These are phyloP conservation scores for Prosapia bicincta DNA, from an alignment of 2,888 invertebrate genomes.

Conservation along the genomic window DNA sequence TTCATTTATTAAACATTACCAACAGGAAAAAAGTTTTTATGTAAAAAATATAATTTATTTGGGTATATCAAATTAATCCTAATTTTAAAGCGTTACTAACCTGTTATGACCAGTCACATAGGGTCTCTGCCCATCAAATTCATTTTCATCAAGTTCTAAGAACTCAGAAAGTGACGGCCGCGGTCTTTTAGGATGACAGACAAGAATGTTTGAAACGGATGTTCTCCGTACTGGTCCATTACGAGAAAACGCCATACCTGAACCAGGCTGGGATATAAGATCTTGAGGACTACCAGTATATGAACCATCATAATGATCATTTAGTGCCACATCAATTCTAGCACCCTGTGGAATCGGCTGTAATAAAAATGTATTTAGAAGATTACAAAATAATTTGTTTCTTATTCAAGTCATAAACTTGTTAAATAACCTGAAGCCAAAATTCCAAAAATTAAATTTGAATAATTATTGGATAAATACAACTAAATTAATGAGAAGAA, in stretches of 20 bases:
- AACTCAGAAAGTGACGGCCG: conserved; percentile 80
- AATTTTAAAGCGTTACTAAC: no score
- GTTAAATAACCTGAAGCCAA: no score
- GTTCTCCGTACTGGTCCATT: conserved; percentile 70
- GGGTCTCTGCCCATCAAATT: conserved; percentile 79
- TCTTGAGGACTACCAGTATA: conserved; percentile 93
- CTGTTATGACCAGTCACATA: conserved; percentile 88
- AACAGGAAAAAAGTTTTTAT: no score
- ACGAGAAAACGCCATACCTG: conserved; percentile 67
- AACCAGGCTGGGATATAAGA: conserved; percentile 65
- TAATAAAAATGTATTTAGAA: conserved; percentile 25
- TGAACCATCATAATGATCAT: conserved; percentile 92
- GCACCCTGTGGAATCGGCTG: conserved; percentile 75
- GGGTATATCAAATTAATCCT: no score
- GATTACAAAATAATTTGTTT: no score
- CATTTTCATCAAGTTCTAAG: conserved; percentile 81
- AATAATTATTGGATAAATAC: no score
- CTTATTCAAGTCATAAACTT: no score
- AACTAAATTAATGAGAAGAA: no score
- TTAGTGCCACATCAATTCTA: conserved; percentile 91
- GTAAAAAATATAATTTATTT: no score
- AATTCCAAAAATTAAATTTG: no score
- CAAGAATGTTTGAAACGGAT: conserved; percentile 72
- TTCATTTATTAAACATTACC: no score
- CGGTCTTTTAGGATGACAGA: conserved; percentile 66